Evolutionary conservation across 2,797 vertebrate genomes (phyloP), one percentile per base, ranked within the genome.

Genomic region (Benthosema pterotum): DNA sequence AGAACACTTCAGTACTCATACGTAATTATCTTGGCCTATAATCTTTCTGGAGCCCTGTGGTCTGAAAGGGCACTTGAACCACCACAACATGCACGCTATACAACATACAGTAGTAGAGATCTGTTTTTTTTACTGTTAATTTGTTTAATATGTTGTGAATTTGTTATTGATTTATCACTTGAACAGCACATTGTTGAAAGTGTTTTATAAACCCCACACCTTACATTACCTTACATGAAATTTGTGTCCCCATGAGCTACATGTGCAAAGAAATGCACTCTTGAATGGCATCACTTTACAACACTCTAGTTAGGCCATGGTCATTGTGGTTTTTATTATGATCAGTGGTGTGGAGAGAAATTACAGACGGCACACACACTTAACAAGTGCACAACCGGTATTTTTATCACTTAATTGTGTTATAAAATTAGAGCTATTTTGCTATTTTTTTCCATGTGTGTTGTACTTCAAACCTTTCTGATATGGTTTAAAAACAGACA

Each of bases 371-470:
- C 32, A 54, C 59, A 59, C 22, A 72, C 48, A 62, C 19, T 61
- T 55, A 5, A 80, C 69, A 83, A 54, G 54, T 38, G 47, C 9
- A 66, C 52, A 65, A 64, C 64, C 75, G 67, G 80, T 80, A 84
- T 87, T 87, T 88, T 78, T 60, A 69, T 65, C 72, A 62, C 49
- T 52, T 69, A 11, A 13, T 65, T 65, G 67, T 69, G 18, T 57
- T 54, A 60, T 83, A 66, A 77, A 82, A 81, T 83, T 74, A 65
- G 59, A 57, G 57, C 52, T 22, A 42, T 77, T 71, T 72, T 60
- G 69, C 63, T n/a, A n/a, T n/a, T n/a, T n/a, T n/a, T n/a, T n/a
- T n/a, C n/a, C n/a, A n/a, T n/a, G n/a, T n/a, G n/a, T n/a, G n/a
- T n/a, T n/a, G n/a, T 15, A 72, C 59, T 65, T 79, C 17, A 48